Percentiles rank a stretch among this genome's conserved stretches.
phyloP scores from a whole-genome alignment of 2,113 vertebrate genomes.

The Polypterus bichir region DNA sequence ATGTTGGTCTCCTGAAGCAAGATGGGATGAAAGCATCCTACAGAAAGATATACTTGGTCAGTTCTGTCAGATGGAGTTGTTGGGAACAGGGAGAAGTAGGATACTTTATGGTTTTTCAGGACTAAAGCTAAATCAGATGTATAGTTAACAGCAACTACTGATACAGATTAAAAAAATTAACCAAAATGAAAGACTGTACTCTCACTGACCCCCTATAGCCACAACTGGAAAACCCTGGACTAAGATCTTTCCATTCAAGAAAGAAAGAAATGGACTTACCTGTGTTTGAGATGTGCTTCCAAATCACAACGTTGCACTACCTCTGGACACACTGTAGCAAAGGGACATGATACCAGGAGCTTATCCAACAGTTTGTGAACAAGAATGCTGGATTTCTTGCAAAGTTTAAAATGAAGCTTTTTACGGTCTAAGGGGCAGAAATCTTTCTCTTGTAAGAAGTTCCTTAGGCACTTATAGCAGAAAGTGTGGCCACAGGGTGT shows the following conservation, averaged over 20 bases:
- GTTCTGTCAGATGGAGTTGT: too few relatives aligned
- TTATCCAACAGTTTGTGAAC: constrained; percentile 97
- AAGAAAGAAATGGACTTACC: constrained; percentile 38
- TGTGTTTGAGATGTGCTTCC: constrained; percentile 91
- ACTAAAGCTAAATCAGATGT: too few relatives aligned
- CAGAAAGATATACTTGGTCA: too few relatives aligned
- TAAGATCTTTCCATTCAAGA: not conserved
- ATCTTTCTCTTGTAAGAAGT: constrained; percentile 91
- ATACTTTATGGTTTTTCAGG: too few relatives aligned
- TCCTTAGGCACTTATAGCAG: constrained; percentile 89
- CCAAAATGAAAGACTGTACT: too few relatives aligned
- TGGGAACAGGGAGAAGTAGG: too few relatives aligned
- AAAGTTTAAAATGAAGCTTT: constrained; percentile 79
- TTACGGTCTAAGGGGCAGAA: constrained; percentile 92
- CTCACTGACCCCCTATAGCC: too few relatives aligned
- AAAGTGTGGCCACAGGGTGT: constrained; percentile 97
- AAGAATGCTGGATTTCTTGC: constrained; percentile 90
- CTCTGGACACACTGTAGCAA: constrained; percentile 70
- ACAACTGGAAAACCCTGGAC: too few relatives aligned
- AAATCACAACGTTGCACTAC: constrained; percentile 91
- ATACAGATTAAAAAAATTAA: too few relatives aligned
- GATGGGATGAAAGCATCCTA: too few relatives aligned
- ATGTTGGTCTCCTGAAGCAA: too few relatives aligned
- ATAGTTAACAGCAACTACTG: too few relatives aligned
- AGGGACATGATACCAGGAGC: constrained; percentile 77